Evolutionary conservation across 2,113 vertebrate genomes (phyloP), one percentile per base, ranked within the genome.

Genomic region (Bagarius yarrelli): DNA sequence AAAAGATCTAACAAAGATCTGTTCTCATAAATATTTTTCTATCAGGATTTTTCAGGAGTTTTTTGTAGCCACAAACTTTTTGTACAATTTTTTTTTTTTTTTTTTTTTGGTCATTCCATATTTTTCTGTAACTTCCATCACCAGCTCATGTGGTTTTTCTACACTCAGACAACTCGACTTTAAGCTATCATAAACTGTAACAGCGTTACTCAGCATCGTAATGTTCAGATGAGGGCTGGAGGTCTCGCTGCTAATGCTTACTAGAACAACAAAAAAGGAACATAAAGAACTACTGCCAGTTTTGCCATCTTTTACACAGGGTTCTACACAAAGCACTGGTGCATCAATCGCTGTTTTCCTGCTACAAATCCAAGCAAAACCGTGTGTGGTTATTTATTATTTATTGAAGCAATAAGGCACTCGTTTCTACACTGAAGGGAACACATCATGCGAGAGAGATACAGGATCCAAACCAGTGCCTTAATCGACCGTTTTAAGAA

Each of bases 381-480:
- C 60, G 67, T 76, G 80, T 61, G 23, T 80, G 34, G 61, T 73
- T 80, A 9, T 56, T 67, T 36, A 55, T 74, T 81, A 75, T 76
- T 78, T 72, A 71, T 74, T 36, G 18, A 59, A 57, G 50, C 67
- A 64, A 67, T 77, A 32, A 71, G 60, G 60, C 76, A 69, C 60
- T 79, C 53, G 67, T 79, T 69, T 74, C 67, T 34, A 67, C 59
- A 40, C 47, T 78, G 56, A 69, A 64, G 23, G 67, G 59, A 79
- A 75, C 76, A 72, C 72, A 76, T 66, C 73, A 76, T 15, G 71
- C n/a, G n/a, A 15, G 21, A n/a, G 61, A 44, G 32, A 74, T 66
- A 77, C 44, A 21, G 15, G 63, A 85, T 73, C 75, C 32, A 56
- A 67, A 72, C 50, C 63, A 53, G 81, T 85, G 84, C 81, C 84